Evolutionary conservation across 2,797 vertebrate genomes (phyloP).

Genomic region (Craterocephalus amniculus): DNA sequence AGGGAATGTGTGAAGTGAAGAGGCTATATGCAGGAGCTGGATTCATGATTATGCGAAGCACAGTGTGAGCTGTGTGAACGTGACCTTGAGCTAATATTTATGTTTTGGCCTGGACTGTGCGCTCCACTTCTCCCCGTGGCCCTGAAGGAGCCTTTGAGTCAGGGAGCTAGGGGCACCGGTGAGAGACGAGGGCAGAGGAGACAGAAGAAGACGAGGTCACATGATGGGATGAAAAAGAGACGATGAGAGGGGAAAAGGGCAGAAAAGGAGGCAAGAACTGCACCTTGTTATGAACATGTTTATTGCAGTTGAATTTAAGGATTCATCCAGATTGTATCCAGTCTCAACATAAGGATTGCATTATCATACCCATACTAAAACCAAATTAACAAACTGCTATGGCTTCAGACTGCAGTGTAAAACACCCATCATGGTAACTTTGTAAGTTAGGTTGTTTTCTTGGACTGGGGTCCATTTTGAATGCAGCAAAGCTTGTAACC

Average conservation of each 20-base stretch:
- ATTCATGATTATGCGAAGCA: conserved; percentile 74
- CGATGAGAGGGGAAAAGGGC: neutral
- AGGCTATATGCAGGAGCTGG: conserved; percentile 37
- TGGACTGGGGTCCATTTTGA: conserved; percentile 13
- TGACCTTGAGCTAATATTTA: conserved; percentile 83
- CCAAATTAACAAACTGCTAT: conserved; percentile 11
- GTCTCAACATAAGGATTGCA: neutral
- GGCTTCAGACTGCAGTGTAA: neutral
- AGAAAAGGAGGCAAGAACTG: conserved; percentile 5
- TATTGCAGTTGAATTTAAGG: neutral
- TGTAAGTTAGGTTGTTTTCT: conserved; percentile 33
- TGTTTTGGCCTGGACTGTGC: conserved; percentile 56
- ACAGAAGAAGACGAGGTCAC: conserved; percentile 21
- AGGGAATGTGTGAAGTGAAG: conserved; percentile 45
- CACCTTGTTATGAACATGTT: neutral
- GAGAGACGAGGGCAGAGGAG: conserved; percentile 27
- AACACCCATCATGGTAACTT: conserved; percentile 6
- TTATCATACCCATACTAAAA: neutral
- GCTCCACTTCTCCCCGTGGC: conserved; percentile 59
- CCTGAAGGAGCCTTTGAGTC: conserved; percentile 62
- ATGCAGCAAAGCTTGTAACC: conserved; percentile 14
- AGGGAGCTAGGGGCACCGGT: conserved; percentile 49
- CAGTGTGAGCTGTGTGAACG: conserved; percentile 60
- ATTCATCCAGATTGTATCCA: neutral
- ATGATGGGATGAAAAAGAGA: conserved; percentile 6